Evolutionary conservation across 2,797 vertebrate genomes (phyloP).

Genomic region (Xiphorhynchus erythropygius): DNA sequence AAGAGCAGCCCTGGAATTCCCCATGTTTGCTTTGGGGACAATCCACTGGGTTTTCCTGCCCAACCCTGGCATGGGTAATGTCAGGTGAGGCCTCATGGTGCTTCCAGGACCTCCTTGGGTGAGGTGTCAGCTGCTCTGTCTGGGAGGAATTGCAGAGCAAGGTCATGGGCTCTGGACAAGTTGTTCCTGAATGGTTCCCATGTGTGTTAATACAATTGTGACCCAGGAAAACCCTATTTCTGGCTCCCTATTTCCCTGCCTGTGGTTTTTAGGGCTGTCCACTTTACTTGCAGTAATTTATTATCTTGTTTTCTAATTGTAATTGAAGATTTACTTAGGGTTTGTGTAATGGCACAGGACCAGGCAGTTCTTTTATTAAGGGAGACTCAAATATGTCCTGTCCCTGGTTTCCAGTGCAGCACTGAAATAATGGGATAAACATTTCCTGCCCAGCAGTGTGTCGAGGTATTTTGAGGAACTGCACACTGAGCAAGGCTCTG

Average conservation of each 20-base stretch:
- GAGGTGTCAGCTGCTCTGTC: background rate
- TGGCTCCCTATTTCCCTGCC: constrained; percentile 15
- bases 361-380: background rate
- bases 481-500: background rate
- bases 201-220: constrained; percentile 3
- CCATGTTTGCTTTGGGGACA: background rate
- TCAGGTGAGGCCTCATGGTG: background rate
- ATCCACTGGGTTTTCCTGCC: background rate
- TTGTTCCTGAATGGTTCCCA: background rate
- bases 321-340: background rate
- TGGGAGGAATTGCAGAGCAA: background rate
- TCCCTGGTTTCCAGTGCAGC: background rate
- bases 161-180: accelerated
- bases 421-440: background rate
- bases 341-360: background rate
- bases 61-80: accelerated
- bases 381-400: background rate
- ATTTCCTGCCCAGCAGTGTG: background rate
- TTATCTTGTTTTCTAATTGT: constrained; percentile 4
- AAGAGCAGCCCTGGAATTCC: background rate
- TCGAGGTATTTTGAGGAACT: background rate
- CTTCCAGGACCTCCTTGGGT: background rate
- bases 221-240: background rate
- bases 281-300: background rate
- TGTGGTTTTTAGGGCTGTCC: background rate